Evolutionary conservation across 92 coral and sea anemone species (phyloP).

Genomic region (Porites divaricata): DNA sequence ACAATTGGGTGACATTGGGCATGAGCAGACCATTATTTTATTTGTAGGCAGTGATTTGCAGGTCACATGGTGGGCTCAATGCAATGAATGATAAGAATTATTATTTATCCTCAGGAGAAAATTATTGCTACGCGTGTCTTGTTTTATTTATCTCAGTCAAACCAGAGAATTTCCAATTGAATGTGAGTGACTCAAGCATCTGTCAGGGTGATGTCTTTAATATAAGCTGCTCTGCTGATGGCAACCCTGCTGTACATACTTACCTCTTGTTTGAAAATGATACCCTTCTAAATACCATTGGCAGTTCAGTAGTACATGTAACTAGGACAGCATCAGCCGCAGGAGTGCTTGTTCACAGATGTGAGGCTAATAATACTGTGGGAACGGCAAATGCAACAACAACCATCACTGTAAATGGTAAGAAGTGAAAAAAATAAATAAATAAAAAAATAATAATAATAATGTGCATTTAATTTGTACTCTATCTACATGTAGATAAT

Average conservation of each 20-base stretch:
- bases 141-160: not conserved
- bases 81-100: too few relatives aligned
- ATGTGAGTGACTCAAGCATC: not conserved
- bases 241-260: conserved; percentile 42
- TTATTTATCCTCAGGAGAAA: too few relatives aligned
- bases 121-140: not conserved
- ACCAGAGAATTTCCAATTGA: conserved; percentile 15
- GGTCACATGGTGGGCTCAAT: too few relatives aligned
- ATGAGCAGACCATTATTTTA: too few relatives aligned
- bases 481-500: too few relatives aligned
- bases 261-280: conserved; percentile 39
- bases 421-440: not conserved
- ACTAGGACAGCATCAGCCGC: not conserved
- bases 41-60: too few relatives aligned
- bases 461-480: too few relatives aligned
- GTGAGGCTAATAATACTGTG: conserved; percentile 38
- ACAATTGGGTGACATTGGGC: too few relatives aligned
- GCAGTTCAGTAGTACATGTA: conserved; percentile 17
- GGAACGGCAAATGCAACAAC: conserved; percentile 25
- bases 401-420: conserved; percentile 28
- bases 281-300: not conserved
- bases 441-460: too few relatives aligned
- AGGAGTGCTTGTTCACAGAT: conserved; percentile 36
- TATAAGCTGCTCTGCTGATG: conserved; percentile 32
- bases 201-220: conserved; percentile 16